A percentile compares a stretch with the other conserved stretches of the same genome.
These are phyloP conservation scores for Melieria picta DNA, from an alignment of 2,888 invertebrate genomes.

Conservation along the genomic window DNA sequence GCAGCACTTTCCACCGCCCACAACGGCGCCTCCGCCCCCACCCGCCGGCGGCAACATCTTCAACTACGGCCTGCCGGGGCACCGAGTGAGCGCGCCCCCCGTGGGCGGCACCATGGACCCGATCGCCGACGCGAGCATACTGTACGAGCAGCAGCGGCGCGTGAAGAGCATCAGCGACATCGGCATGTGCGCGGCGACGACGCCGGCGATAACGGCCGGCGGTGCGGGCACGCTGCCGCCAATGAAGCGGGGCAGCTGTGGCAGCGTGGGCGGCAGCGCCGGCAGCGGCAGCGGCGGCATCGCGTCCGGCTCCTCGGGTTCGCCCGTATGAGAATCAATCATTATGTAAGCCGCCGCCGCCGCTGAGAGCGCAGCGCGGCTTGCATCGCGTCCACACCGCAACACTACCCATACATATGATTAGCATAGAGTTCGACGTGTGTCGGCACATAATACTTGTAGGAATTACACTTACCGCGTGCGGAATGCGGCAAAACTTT, in stretches of 20 bases:
- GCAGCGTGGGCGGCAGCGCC: conserved; percentile 34
- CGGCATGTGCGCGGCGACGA: conserved; percentile 53
- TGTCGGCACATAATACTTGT: too few species aligned
- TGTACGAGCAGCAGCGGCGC: conserved; percentile 63
- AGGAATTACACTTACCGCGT: too few species aligned
- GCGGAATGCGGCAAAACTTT: too few species aligned
- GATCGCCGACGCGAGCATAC: conserved; percentile 52
- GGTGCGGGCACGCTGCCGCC: conserved; percentile 3
- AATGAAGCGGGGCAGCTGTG: background rate
- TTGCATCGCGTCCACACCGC: too few species aligned
- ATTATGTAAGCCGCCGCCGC: conserved; percentile 47
- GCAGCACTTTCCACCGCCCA: conserved; percentile 58
- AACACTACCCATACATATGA: too few species aligned
- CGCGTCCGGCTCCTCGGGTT: conserved; percentile 56
- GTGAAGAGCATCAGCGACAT: conserved; percentile 66
- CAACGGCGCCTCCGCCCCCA: conserved; percentile 63
- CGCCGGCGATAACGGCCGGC: conserved; percentile 17
- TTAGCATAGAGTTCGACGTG: too few species aligned
- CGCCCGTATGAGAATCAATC: conserved; percentile 60
- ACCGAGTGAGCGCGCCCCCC: conserved; percentile 64
- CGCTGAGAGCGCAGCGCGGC: background rate
- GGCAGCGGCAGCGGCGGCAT: conserved; percentile 36
- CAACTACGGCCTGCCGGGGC: conserved; percentile 56
- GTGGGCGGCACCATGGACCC: conserved; percentile 48
- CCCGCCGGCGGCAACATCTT: conserved; percentile 45